Base-by-base conservation (phyloP, 2,797 vertebrate genomes). In the Siniperca undulata region DNA sequence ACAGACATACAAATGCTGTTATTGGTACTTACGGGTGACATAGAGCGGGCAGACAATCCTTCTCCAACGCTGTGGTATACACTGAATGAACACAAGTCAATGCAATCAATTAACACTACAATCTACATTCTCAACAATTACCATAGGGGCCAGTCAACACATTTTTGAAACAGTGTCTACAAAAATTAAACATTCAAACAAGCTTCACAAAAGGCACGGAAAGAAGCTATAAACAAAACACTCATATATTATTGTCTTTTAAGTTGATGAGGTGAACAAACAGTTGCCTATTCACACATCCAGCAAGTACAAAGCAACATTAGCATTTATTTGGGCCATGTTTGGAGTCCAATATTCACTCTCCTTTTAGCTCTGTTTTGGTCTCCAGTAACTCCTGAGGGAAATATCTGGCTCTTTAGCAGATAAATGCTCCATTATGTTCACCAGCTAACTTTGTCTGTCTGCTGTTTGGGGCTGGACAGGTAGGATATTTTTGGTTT, bases 1-100 rank as follows among this genome's bases (percentile, higher is more conserved):
- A 67, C 22, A 48, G 7, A 52, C 56, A 65, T 61, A 48, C 55
- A 60, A 68, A 79, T 82, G 44, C 55, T 71, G 69, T 67, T 70
- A 58, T 59, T 38, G 61, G n/a, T 22, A 60, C 67, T 86, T 62
- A 74, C 17, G 22, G 78, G 65, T 62, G 74, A 80, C 19, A 77
- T 24, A 59, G 22, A 78, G 53, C 24, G 17, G 55, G 30, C 55
- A 77, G 64, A 74, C 30, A 42, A 53, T 20, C 13, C 13, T 17
- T 59, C 24, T 76, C 60, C 66, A 50, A 6, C 59, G 59, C 27
- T 46, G 44, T 61, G 48, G 22, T 53, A 2, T 24, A 52, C 53
- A 72, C 1, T n/a, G 59, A 69, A 74, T 59, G 3, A 40, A 73
- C 1, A 40, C 8, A 52, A n/a, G 34, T 55, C 14, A 58, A 10